Conservation (phyloP, 2,888 invertebrate species). For the Phlogophora meticulosa region DNA sequence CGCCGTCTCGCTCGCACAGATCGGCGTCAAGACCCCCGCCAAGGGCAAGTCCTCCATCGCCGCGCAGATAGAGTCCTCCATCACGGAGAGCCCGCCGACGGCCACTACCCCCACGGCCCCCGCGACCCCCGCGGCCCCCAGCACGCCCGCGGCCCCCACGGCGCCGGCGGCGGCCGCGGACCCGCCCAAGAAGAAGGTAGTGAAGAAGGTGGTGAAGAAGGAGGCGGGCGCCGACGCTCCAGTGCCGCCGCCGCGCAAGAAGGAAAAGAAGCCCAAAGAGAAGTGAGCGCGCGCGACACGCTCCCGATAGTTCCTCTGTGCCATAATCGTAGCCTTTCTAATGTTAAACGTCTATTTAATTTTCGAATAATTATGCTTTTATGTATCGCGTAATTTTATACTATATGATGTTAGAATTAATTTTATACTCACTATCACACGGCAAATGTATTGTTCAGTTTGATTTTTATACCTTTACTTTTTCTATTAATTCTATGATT, state of each 20-base stretch:
- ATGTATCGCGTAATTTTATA: conserved; percentile 83
- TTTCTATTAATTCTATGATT: conserved; percentile 67
- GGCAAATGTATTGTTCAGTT: conserved; percentile 80
- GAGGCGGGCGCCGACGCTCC: conserved; percentile 84
- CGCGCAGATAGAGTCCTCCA: conserved; percentile 85
- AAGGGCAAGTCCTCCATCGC: conserved; percentile 82
- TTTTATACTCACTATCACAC: conserved; percentile 79
- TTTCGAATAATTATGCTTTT: conserved; percentile 84
- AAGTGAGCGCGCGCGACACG: conserved; percentile 82
- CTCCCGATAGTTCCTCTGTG: conserved; percentile 86
- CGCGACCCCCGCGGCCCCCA: conserved; percentile 56
- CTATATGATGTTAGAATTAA: conserved; percentile 78
- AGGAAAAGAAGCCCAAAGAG: conserved; percentile 91
- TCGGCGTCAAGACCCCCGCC: conserved; percentile 81
- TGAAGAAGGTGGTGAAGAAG: conserved; percentile 90
- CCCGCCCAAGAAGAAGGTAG: conserved; percentile 83
- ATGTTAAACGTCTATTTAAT: conserved; percentile 82
- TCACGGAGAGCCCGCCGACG: conserved; percentile 71
- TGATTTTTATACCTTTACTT: conserved; percentile 76
- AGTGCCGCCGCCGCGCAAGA: conserved; percentile 90
- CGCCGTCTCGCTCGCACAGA: conserved; percentile 89
- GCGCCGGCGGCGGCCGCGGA: conserved; percentile 63
- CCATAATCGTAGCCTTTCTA: conserved; percentile 86
- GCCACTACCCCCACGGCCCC: conserved; percentile 47
- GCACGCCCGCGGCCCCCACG: conserved; percentile 25